Percentiles rank a stretch among this genome's conserved stretches.
Conservation (phyloP, 2,113 vertebrate species). For the Myrmecobius fasciatus region DNA sequence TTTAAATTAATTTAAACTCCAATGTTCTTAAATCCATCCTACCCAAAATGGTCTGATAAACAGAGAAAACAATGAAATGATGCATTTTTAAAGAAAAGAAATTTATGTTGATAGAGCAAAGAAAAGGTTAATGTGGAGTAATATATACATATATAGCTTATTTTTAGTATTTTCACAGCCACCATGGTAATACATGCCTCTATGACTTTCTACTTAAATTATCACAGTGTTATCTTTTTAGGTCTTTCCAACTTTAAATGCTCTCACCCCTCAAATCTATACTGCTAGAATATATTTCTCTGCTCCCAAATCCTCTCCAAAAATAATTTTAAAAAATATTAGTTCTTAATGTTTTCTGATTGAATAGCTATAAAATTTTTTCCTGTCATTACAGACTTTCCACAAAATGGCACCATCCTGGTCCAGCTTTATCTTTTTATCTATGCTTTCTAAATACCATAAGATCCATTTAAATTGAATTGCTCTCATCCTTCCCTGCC, state of each 20-base stretch:
- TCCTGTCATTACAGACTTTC: background rate
- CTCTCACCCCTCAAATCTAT: background rate
- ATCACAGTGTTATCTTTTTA: background rate
- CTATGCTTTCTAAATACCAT: background rate
- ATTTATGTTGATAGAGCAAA: too few relatives aligned
- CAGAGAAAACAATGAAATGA: too few relatives aligned
- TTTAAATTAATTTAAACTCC: too few relatives aligned
- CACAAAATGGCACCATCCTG: background rate
- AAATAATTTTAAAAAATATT: background rate
- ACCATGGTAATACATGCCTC: background rate
- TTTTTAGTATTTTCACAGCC: background rate
- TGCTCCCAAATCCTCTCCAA: background rate
- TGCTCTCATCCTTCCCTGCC: too few relatives aligned
- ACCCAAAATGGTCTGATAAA: too few relatives aligned
- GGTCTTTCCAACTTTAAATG: background rate
- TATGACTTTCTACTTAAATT: slow-evolving; percentile 15
- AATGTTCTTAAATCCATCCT: too few relatives aligned
- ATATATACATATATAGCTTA: too few relatives aligned
- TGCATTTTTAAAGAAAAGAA: too few relatives aligned
- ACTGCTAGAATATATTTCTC: background rate
- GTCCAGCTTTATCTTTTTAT: background rate
- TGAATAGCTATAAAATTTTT: background rate
- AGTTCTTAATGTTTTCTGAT: background rate
- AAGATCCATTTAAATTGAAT: too few relatives aligned
- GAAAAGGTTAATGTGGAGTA: background rate